phyloP scores from a whole-genome alignment of 1,140 invertebrate species.

The Ceratina australensis region DNA sequence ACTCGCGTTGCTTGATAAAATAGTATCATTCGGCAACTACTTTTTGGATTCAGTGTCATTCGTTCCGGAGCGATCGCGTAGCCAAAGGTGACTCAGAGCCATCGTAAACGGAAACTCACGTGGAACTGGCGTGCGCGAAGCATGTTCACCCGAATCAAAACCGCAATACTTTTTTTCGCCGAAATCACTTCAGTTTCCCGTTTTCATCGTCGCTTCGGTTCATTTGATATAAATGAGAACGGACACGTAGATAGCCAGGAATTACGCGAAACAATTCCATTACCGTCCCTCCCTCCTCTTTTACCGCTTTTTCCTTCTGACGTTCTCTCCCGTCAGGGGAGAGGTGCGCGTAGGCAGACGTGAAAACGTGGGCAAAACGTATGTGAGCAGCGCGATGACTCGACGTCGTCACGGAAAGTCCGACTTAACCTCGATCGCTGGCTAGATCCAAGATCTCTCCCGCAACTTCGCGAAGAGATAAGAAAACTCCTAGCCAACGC shows the following conservation, averaged over 20 bases:
- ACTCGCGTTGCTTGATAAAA: too few species aligned
- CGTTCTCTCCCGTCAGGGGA: constrained; percentile 19
- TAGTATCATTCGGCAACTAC: too few species aligned
- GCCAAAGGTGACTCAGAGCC: neutral
- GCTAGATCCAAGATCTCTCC: constrained; percentile 18
- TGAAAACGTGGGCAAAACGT: neutral
- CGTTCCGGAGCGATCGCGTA: neutral
- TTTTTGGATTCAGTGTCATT: too few species aligned
- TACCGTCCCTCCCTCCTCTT: neutral
- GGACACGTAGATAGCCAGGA: neutral
- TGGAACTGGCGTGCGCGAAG: constrained; percentile 9
- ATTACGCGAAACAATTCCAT: neutral
- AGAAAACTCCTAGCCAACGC: constrained; percentile 4
- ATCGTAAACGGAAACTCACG: constrained; percentile 15
- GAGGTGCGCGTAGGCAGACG: constrained; percentile 3
- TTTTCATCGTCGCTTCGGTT: neutral
- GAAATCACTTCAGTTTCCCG: neutral
- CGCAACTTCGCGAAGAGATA: constrained; percentile 29
- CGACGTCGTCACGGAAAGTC: constrained; percentile 53
- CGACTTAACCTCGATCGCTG: constrained; percentile 59
- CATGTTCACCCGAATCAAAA: constrained; percentile 14
- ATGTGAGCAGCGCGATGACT: constrained; percentile 30
- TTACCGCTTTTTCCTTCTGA: constrained; percentile 14
- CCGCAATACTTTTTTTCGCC: neutral
- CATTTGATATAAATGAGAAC: neutral